Evolutionary conservation across 23 tunicate species (phyloP).

Genomic region (Trididemnum nubilum): DNA sequence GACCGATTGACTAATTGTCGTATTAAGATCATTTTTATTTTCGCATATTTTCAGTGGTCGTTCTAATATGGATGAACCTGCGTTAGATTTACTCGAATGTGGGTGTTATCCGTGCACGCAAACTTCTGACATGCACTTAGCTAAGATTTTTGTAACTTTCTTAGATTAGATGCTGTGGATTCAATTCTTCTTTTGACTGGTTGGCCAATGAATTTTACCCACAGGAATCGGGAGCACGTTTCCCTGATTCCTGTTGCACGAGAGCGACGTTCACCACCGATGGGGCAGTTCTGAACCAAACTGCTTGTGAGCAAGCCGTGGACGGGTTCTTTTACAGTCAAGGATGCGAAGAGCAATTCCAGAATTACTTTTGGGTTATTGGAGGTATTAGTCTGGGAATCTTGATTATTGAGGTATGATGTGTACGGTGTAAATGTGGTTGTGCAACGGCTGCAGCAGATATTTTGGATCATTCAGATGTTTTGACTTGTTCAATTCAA

Average conservation of each 20-base stretch:
- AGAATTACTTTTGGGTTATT: constrained; percentile 56
- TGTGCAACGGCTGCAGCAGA: no score
- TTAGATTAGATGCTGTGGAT: constrained; percentile 78
- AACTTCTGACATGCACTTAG: no score
- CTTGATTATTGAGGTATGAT: constrained; percentile 62
- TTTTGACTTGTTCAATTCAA: no score
- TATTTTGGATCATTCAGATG: no score
- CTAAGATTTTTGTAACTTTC: no score
- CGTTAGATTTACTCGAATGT: no score
- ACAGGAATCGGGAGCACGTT: neutral
- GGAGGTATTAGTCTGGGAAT: constrained; percentile 75
- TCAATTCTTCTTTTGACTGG: constrained; percentile 56
- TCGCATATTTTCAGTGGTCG: no score
- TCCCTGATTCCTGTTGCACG: constrained; percentile 40
- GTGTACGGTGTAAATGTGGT: no score
- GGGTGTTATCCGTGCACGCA: no score
- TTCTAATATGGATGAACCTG: no score
- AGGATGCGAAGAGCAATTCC: constrained; percentile 52
- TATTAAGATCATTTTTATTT: no score
- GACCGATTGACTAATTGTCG: no score
- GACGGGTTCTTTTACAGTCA: constrained; percentile 29
- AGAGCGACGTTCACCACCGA: constrained; percentile 18
- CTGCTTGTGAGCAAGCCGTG: constrained; percentile 8
- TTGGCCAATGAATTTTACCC: neutral
- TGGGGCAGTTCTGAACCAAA: constrained; percentile 20